Evolutionary conservation across 2,113 vertebrate genomes (phyloP), one percentile per base, ranked within the genome.

Genomic region (Spheniscus mendiculus): DNA sequence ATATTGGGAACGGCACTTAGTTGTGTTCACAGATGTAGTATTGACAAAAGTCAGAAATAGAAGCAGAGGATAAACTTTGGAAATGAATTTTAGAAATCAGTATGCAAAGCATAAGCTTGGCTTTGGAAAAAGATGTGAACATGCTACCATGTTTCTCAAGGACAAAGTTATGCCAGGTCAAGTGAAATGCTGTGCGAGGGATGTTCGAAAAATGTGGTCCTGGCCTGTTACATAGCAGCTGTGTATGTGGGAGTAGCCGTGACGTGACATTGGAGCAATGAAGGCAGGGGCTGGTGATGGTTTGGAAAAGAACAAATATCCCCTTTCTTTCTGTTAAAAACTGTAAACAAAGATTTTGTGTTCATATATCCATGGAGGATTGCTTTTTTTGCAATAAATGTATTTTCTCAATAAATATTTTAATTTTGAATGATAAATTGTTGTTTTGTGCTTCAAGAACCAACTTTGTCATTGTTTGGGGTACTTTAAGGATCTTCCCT

Each of bases 221-320:
- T 36, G 40, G 22, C 16, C 36, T 70, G 27, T 27, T 61, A 17
- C 34, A 17, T 4, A n/a, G 79, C 59, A 66, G 69, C 65, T 77
- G 72, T 0, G 0, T 56, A 36, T 12, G 61, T 56, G 73, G 81
- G 52, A 79, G 12, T 59, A 76, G 56, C 44, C 0, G 0, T 50
- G 44, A 56, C 2, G 6, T 36, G 45, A 62, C 27, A 34, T 1
- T 3, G 18, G 6, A 81, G 47, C 29, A 76, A n/a, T 13, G 17
- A 73, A 63, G 38, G 52, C 59, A 79, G 66, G 4, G 14, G 3
- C 15, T 53, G 36, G 26, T n/a, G 29, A 9, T 32, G 34, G 55
- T 93, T 56, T 59, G n/a, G 73, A n/a, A 81, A 83, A 84, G 77
- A 91, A 45, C 26, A 94, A 92, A 42, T 13, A 19, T 61, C 34